These are phyloP conservation scores for Spodoptera litura DNA, from an alignment of 1,140 invertebrate genomes.

Conservation along the genomic window DNA sequence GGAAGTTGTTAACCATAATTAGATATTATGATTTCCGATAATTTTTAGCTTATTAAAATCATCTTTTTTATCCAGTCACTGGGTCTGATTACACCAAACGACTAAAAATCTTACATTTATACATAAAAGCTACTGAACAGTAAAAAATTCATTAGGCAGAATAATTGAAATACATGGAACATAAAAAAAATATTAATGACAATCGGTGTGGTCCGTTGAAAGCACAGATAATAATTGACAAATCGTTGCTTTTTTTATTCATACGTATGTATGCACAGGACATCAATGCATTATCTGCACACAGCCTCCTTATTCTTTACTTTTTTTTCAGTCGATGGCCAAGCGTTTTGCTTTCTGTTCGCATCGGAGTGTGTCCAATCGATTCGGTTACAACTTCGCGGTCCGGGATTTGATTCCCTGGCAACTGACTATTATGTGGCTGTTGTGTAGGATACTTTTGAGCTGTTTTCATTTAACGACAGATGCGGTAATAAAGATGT, in stretches of 20 bases:
- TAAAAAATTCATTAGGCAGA: too few relatives aligned
- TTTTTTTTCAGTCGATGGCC: slow-evolving; percentile 29
- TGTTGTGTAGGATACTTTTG: background rate
- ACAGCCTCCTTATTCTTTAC: slow-evolving; percentile 13
- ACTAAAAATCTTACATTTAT: too few relatives aligned
- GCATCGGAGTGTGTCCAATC: slow-evolving; percentile 34
- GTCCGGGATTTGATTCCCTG: slow-evolving; percentile 34
- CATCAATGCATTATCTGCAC: slow-evolving; percentile 37
- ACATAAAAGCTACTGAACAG: too few relatives aligned
- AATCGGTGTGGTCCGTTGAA: slow-evolving; percentile 2
- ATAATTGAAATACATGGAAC: background rate
- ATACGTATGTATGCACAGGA: slow-evolving; percentile 1
- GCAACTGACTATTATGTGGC: slow-evolving; percentile 42
- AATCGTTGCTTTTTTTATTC: slow-evolving; percentile 19
- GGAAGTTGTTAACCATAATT: too few relatives aligned
- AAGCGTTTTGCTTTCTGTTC: slow-evolving; percentile 43
- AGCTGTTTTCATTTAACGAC: slow-evolving; percentile 14
- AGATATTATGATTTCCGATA: too few relatives aligned
- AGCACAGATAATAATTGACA: slow-evolving; percentile 35
- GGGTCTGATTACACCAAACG: too few relatives aligned
- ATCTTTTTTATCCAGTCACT: too few relatives aligned
- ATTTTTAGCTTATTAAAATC: too few relatives aligned
- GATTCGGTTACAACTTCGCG: slow-evolving; percentile 47
- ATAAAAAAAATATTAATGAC: background rate
- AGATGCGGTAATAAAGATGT: slow-evolving; percentile 26